These are phyloP conservation scores for Atherinomorus stipes DNA, from an alignment of 2,113 vertebrate species.

Conservation along the genomic window DNA sequence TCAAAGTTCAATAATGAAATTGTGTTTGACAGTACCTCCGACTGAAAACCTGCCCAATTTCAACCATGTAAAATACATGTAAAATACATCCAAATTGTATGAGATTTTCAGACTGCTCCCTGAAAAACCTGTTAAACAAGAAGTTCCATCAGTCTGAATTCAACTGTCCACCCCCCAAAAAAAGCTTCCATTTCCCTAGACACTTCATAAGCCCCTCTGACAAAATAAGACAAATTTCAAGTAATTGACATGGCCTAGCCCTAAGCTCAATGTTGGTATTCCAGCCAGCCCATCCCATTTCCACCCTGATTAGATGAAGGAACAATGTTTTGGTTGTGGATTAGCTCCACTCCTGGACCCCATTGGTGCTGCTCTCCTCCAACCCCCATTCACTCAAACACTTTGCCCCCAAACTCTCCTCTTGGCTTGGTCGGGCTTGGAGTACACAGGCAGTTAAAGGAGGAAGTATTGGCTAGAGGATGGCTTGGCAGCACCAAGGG, in stretches of 20 bases:
- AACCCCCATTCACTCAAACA: constrained; percentile 23
- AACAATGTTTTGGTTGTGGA: constrained; percentile 74
- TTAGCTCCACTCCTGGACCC: constrained; percentile 63
- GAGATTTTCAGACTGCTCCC: constrained; percentile 7
- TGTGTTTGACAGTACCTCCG: not conserved
- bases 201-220: constrained; percentile 56
- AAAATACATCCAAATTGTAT: constrained; percentile 8
- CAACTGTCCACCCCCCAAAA: constrained; percentile 4
- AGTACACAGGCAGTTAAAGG: constrained; percentile 23
- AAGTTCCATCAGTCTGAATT: constrained; percentile 44
- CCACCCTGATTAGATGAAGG: constrained; percentile 69
- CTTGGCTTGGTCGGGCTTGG: constrained; percentile 2
- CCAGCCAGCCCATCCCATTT: constrained; percentile 55
- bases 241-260: constrained; percentile 46
- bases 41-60: not conserved
- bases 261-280: constrained; percentile 73
- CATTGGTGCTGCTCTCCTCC: constrained; percentile 36
- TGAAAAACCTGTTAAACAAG: constrained; percentile 17
- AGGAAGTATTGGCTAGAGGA: constrained; percentile 11
- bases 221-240: constrained; percentile 65
- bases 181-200: constrained; percentile 28
- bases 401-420: constrained; percentile 30
- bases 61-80: not conserved
- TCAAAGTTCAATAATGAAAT: constrained; percentile 1
- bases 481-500: constrained; percentile 16